Conservation (phyloP, 2,113 vertebrate species). For the Heterochromis multidens region DNA sequence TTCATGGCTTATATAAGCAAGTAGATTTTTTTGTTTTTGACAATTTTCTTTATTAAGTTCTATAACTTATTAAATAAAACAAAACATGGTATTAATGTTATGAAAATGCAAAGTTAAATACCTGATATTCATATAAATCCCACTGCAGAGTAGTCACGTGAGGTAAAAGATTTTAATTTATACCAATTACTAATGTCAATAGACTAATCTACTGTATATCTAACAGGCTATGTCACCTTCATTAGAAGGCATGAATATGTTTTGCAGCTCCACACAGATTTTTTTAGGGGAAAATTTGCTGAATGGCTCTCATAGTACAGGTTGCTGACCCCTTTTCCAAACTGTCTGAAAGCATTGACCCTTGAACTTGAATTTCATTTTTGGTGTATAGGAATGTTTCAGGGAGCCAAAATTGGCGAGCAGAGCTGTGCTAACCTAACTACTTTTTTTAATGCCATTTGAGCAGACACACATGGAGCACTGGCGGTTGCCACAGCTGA, state of each 20-base stretch:
- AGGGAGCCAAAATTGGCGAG: background rate
- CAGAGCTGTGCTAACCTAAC: background rate
- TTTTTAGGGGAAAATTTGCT: background rate
- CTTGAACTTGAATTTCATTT: background rate
- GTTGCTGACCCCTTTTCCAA: background rate
- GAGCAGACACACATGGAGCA: background rate
- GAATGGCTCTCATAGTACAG: background rate
- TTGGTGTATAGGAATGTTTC: background rate
- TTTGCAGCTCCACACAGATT: background rate
- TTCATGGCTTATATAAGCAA: background rate
- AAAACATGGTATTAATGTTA: background rate
- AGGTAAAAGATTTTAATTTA: too few species aligned
- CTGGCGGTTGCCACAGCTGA: background rate
- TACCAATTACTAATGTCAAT: background rate
- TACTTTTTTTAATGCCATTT: background rate
- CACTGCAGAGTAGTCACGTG: background rate
- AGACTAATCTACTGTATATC: background rate
- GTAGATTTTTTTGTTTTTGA: background rate
- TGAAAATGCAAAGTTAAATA: background rate
- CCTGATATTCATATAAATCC: background rate
- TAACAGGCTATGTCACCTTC: background rate
- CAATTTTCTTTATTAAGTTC: background rate
- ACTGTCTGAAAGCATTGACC: background rate
- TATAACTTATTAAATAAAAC: background rate
- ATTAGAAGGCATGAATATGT: background rate